These are phyloP conservation scores for Pseudoatta argentina DNA, from an alignment of 1,140 invertebrate genomes.

Conservation along the genomic window DNA sequence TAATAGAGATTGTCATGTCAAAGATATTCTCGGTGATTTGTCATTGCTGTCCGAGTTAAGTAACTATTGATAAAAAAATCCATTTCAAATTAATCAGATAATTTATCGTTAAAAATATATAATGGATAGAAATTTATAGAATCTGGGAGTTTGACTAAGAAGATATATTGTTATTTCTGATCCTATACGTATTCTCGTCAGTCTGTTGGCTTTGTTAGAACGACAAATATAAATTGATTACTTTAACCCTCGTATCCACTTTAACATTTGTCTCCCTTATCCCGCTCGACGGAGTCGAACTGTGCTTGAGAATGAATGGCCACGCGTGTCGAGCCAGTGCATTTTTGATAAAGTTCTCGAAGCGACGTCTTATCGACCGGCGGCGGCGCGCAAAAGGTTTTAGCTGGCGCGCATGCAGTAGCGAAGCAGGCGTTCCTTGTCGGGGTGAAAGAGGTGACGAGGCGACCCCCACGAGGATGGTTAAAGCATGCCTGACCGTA, in stretches of 20 bases:
- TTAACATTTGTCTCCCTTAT: background rate
- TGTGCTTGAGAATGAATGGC: background rate
- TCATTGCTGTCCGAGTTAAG: no score
- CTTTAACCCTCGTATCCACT: background rate
- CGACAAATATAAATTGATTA: slow-evolving; percentile 10
- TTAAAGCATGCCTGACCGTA: slow-evolving; percentile 54
- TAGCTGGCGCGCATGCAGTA: slow-evolving; percentile 38
- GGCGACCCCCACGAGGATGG: slow-evolving; percentile 38
- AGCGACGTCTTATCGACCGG: slow-evolving; percentile 62
- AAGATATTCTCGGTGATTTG: no score
- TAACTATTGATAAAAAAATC: background rate
- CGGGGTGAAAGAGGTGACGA: slow-evolving; percentile 41
- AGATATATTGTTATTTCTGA: background rate
- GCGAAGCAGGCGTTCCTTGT: slow-evolving; percentile 34
- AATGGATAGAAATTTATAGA: background rate
- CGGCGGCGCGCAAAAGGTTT: slow-evolving; percentile 54
- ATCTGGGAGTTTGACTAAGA: background rate
- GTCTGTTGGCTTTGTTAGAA: background rate
- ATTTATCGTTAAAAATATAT: background rate
- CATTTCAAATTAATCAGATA: background rate
- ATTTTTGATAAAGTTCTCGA: slow-evolving; percentile 64
- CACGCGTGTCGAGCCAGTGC: slow-evolving; percentile 46
- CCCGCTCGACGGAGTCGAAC: background rate
- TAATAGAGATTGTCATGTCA: no score
- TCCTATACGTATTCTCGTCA: background rate